Percentiles rank a stretch among this genome's conserved stretches.
These are phyloP conservation scores for Lydus trimaculatus DNA, from an alignment of 2,888 invertebrate genomes.

Conservation along the genomic window DNA sequence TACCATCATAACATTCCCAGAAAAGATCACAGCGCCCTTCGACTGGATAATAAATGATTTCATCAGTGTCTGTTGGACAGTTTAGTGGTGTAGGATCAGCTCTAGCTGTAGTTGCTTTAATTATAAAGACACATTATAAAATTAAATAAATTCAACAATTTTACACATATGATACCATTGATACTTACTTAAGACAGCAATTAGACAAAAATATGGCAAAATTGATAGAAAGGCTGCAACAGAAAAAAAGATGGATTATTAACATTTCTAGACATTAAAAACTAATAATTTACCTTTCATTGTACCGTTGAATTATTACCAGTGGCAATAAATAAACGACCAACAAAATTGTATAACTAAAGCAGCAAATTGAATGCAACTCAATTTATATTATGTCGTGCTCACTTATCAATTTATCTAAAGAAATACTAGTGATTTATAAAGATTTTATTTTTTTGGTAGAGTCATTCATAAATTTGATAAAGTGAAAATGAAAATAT, in stretches of 20 bases:
- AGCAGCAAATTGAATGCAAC: background rate
- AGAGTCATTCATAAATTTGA: background rate
- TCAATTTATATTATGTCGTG: background rate
- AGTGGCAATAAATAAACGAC: no score
- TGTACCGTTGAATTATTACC: background rate
- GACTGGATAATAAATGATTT: background rate
- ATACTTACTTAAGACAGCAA: background rate
- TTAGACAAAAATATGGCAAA: background rate
- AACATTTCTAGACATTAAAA: background rate
- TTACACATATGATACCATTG: slow-evolving; percentile 7
- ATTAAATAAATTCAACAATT: background rate
- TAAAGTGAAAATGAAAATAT: background rate
- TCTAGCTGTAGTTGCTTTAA: background rate
- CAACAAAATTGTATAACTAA: background rate
- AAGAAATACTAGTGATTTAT: background rate
- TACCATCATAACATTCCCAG: slow-evolving; percentile 17
- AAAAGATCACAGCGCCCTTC: no score
- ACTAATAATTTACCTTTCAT: background rate
- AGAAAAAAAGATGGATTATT: background rate
- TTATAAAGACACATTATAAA: background rate
- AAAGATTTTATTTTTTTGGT: background rate
- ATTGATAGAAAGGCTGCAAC: background rate
- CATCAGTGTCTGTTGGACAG: slow-evolving; percentile 15
- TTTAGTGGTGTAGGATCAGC: background rate
- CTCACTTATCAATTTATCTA: background rate